phyloP scores from a whole-genome alignment of 1,140 invertebrate genomes.

The Eumaeus atala region DNA sequence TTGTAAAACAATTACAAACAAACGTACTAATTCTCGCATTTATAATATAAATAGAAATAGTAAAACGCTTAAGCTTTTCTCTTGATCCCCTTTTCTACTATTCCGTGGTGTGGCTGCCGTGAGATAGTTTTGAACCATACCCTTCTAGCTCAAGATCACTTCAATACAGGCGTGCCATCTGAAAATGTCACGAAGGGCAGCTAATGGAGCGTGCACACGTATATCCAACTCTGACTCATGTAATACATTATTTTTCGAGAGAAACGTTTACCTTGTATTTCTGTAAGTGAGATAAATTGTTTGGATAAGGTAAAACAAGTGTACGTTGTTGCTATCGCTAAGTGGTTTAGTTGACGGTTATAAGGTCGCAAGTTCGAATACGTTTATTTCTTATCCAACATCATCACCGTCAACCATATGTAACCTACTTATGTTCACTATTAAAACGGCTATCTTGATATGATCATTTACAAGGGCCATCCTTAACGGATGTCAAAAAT shows the following conservation, averaged over 20 bases:
- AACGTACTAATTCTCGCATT: no score
- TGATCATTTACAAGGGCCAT: no score
- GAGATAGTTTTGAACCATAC: constrained; percentile 48
- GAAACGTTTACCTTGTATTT: constrained; percentile 10
- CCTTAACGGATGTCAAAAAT: no score
- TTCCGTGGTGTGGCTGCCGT: constrained; percentile 26
- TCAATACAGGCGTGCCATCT: constrained; percentile 13
- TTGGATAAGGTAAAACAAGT: constrained; percentile 6
- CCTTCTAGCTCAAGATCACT: constrained; percentile 20
- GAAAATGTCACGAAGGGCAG: constrained; percentile 43
- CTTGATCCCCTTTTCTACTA: constrained; percentile 18
- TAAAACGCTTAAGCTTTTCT: constrained; percentile 20
- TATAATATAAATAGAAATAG: no score
- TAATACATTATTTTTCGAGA: not conserved
- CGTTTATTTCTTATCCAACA: no score
- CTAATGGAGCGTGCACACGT: constrained; percentile 11
- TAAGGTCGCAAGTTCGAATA: no score
- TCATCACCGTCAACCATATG: no score
- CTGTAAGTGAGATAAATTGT: not conserved
- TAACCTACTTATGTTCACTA: no score
- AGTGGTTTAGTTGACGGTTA: no score
- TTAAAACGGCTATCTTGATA: no score
- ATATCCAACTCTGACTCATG: constrained; percentile 3
- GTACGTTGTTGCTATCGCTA: no score
- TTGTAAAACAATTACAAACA: no score